Conservation (phyloP, 2,888 invertebrate genomes). For the Lepas anatifera region DNA sequence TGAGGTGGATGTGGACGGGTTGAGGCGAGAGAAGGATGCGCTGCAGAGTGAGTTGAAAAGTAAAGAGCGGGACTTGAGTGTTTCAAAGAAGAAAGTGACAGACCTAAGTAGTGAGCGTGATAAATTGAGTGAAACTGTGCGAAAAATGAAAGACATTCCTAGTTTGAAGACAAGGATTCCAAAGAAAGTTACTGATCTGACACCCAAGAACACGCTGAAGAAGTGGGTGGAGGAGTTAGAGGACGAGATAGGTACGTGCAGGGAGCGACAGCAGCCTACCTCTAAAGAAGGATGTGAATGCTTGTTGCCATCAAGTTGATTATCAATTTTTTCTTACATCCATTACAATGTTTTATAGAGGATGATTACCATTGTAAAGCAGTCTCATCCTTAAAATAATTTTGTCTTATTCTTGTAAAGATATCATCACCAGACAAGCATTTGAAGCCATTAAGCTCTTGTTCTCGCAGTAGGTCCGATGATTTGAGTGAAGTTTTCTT, state of each 20-base stretch:
- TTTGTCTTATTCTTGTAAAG: too few relatives aligned
- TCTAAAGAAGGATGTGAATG: too few relatives aligned
- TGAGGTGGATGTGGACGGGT: conserved; percentile 3
- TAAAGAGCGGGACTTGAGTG: conserved; percentile 49
- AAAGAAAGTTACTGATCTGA: conserved; percentile 57
- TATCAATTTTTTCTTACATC: too few relatives aligned
- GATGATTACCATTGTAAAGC: too few relatives aligned
- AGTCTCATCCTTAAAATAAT: too few relatives aligned
- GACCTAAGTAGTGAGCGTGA: conserved; percentile 34
- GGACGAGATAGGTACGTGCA: conserved; percentile 57
- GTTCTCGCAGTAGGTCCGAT: too few relatives aligned
- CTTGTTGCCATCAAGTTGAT: too few relatives aligned
- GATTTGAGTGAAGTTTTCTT: too few relatives aligned
- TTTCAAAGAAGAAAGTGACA: conserved; percentile 35
- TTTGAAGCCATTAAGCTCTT: too few relatives aligned
- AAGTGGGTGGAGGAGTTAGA: conserved; percentile 78
- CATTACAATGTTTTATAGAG: too few relatives aligned
- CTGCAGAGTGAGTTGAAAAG: conserved; percentile 47
- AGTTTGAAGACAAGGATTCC: conserved; percentile 55
- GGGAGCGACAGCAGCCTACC: too few relatives aligned
- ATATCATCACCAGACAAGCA: too few relatives aligned
- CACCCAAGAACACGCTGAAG: conserved; percentile 58
- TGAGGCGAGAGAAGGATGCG: conserved; percentile 33
- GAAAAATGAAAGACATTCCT: conserved; percentile 50
- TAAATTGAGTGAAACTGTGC: conserved; percentile 47